These are phyloP conservation scores for Callospermophilus lateralis DNA, from an alignment of 2,113 vertebrate species.

Conservation along the genomic window DNA sequence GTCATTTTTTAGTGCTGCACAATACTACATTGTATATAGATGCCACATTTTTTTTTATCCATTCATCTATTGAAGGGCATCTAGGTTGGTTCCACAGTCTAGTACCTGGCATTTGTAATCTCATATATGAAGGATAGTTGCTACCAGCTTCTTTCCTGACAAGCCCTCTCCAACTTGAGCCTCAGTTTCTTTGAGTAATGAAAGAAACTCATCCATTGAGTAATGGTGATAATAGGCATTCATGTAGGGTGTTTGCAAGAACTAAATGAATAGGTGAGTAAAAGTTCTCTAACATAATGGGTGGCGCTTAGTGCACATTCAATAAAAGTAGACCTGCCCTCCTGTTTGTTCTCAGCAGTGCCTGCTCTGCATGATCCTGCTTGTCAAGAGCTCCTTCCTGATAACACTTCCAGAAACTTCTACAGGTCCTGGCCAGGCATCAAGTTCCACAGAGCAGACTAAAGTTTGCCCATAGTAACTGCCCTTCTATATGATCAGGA, in stretches of 20 bases:
- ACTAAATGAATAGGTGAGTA: not conserved
- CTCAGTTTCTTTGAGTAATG: not conserved
- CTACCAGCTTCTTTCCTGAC: not conserved
- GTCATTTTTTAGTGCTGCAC: too few species aligned
- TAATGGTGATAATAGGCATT: not conserved
- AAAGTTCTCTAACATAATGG: not conserved
- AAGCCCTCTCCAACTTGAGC: not conserved
- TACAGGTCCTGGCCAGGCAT: too few species aligned
- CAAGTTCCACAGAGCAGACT: too few species aligned
- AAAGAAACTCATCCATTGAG: not conserved
- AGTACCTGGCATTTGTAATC: not conserved
- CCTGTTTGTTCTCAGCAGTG: not conserved
- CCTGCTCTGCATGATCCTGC: too few species aligned
- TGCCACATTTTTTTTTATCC: too few species aligned
- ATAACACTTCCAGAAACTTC: too few species aligned
- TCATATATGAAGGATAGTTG: not conserved
- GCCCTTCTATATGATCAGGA: not conserved
- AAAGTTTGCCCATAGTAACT: not conserved
- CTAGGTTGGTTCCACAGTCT: too few species aligned
- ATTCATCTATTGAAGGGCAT: too few species aligned
- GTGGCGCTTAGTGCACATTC: not conserved
- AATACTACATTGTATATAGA: too few species aligned
- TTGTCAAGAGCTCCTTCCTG: too few species aligned
- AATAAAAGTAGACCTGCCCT: not conserved
- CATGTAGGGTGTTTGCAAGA: not conserved